These are phyloP conservation scores for Callosobruchus maculatus DNA, from an alignment of 2,888 invertebrate species.

Conservation along the genomic window DNA sequence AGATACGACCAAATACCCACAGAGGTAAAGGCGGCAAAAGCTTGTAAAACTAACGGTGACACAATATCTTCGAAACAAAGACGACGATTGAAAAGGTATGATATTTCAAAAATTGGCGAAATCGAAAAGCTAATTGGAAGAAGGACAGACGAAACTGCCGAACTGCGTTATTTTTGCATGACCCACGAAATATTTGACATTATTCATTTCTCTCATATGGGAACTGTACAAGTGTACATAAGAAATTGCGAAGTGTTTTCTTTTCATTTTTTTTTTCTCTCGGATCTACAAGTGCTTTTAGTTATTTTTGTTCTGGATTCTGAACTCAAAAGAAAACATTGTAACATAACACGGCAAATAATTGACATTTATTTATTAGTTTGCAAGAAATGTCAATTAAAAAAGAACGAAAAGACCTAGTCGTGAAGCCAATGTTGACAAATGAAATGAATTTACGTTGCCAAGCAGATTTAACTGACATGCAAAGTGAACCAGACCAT, in stretches of 20 bases:
- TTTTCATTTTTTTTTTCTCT: not conserved
- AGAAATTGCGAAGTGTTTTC: not conserved
- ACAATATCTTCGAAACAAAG: no score
- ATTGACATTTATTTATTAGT: no score
- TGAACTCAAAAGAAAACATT: not conserved
- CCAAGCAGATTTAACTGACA: conserved; percentile 33
- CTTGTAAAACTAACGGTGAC: no score
- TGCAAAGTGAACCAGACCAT: conserved; percentile 35
- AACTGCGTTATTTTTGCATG: no score
- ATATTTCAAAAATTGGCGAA: no score
- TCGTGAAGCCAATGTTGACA: not conserved
- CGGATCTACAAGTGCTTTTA: no score
- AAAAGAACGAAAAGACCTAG: conserved; percentile 1
- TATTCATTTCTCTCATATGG: not conserved
- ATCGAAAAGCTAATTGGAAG: no score
- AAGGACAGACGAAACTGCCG: no score
- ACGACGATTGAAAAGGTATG: no score
- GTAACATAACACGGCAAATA: conserved; percentile 2
- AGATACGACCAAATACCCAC: conserved; percentile 9
- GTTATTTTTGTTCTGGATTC: no score
- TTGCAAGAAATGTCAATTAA: conserved; percentile 3
- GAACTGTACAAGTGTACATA: not conserved
- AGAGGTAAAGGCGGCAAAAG: no score
- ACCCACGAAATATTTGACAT: no score
- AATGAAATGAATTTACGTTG: conserved; percentile 2